Base-by-base conservation (phyloP, 37 sponge, comb jelly and placozoan species). In the Tethya wilhelma region DNA sequence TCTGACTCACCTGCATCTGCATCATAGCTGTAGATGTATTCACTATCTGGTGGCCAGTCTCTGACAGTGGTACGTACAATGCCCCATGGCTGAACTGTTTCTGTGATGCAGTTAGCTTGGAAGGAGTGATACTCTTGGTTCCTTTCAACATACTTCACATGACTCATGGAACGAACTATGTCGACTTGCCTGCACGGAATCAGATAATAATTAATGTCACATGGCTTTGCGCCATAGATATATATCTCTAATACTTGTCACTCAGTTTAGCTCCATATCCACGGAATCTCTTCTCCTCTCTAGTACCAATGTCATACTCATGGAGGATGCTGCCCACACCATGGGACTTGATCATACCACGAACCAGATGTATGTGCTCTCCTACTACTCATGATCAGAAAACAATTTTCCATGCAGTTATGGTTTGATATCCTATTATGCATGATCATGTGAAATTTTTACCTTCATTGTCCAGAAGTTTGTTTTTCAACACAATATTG, bases 101-200 rank as follows among this genome's bases (percentile, higher is more conserved):
- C 46, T 11, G 32, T 32, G 31, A 19, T 19, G 29, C 87, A 79
- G 2, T 44, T 37, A 43, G 70, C 56, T 28, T 73, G 71, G 59
- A 75, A 25, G 41, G 64, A 34, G 22, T 73, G 40, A 55, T 44
- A 29, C 0, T 23, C 55, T 69, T 78, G 71, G 60, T 76, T 82
- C 38, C 59, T 33, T 44, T 88, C 89, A 23, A 81, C 77, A 49
- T 78, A 74, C 22, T 46, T 38, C 2, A 88, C 89, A 22, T 76
- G 29, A 31, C 65, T 66, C 73, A 82, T 78, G 41, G 62, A 29
- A 26, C 82, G 77, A 28, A 88, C 46, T 0, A 56, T 37, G 23
- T 76, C 78, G 57, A 67, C 26, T 59, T 69, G 1, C 60, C 88
- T 87, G 44, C 0, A 12, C 38, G n/a, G 60, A n/a, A 46, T 7